A percentile compares a stretch with the other conserved stretches of the same genome.
Evolutionary conservation across 2,797 vertebrate genomes (phyloP).

Genomic region (Helostoma temminkii): DNA sequence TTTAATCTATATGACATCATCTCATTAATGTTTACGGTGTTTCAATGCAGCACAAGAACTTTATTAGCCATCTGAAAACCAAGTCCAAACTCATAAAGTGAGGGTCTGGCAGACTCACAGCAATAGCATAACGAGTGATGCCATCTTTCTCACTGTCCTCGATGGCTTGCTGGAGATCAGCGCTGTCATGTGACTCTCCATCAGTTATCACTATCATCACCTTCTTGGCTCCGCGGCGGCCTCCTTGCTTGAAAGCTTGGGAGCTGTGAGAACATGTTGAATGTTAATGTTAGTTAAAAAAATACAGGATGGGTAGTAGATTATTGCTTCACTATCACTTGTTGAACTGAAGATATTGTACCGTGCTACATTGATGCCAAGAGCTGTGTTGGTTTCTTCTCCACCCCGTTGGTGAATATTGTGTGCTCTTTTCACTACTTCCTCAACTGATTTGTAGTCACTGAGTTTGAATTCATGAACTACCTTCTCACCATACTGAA

Average conservation of each 20-base stretch:
- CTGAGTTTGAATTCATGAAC: slow-evolving; percentile 96
- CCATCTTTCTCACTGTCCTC: slow-evolving; percentile 95
- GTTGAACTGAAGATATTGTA: slow-evolving; percentile 63
- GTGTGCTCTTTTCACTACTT: slow-evolving; percentile 93
- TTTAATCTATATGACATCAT: slow-evolving; percentile 54
- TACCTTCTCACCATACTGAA: slow-evolving; percentile 96
- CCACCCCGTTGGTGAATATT: slow-evolving; percentile 94
- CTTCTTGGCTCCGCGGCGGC: slow-evolving; percentile 95
- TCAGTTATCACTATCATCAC: slow-evolving; percentile 99
- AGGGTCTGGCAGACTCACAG: slow-evolving; percentile 84
- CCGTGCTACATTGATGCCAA: slow-evolving; percentile 94
- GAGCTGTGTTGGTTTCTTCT: slow-evolving; percentile 95
- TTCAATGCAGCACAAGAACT: slow-evolving; percentile 42
- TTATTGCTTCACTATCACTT: not conserved
- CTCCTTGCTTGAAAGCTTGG: slow-evolving; percentile 96
- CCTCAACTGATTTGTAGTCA: slow-evolving; percentile 93
- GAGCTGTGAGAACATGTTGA: slow-evolving; percentile 82
- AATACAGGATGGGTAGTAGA: not conserved
- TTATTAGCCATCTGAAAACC: slow-evolving; percentile 36
- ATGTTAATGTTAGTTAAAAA: slow-evolving; percentile 4
- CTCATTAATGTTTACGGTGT: slow-evolving; percentile 48
- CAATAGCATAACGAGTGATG: slow-evolving; percentile 96
- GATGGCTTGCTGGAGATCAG: slow-evolving; percentile 93
- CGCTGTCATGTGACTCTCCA: slow-evolving; percentile 97
- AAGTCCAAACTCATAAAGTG: slow-evolving; percentile 20